Base-by-base conservation (phyloP, 1,140 invertebrate species). In the Hycleus cichorii region DNA sequence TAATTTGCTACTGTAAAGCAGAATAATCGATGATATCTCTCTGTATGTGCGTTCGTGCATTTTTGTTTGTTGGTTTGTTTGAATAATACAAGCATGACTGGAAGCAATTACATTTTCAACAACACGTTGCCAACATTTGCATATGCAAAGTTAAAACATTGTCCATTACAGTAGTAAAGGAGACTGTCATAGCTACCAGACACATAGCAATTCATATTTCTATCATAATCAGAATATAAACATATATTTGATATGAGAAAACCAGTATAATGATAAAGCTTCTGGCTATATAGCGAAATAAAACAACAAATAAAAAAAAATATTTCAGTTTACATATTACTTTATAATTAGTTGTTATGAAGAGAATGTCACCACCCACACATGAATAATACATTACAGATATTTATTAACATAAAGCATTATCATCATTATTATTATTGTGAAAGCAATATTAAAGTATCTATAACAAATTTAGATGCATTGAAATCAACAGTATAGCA, bases 61-160 rank as follows among this genome's bases (percentile, higher is more conserved):
- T 32, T 32, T 32, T 32, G 7, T 32, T 32, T 32, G 32, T 32
- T 46, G 39, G 42, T 46, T 32, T 52, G 50, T 52, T 46, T 53
- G 51, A 53, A 53, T 44, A 53, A 53, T 53, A 44, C 42, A 53
- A 53, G 51, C 51, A 53, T 53, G 51, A 45, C 51, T 53, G 43
- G 51, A 53, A 53, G 51, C 51, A 53, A 53, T 53, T 53, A 53
- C 51, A 53, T 44, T 53, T 53, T 53, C 51, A 53, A 53, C 51
- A 53, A 53, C 51, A 53, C 51, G 51, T 53, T 53, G 32, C 46
- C 51, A 53, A 46, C 42, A 53, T 53, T 53, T 53, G 51, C 51
- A 53, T 53, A 53, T 53, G 51, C 51, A 53, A 53, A 53, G 38
- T 38, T 45, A 42, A 53, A 32, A 53, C 51, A 53, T 45, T 53